Conservation (phyloP, 2,113 vertebrate species). For the Martes martes region DNA sequence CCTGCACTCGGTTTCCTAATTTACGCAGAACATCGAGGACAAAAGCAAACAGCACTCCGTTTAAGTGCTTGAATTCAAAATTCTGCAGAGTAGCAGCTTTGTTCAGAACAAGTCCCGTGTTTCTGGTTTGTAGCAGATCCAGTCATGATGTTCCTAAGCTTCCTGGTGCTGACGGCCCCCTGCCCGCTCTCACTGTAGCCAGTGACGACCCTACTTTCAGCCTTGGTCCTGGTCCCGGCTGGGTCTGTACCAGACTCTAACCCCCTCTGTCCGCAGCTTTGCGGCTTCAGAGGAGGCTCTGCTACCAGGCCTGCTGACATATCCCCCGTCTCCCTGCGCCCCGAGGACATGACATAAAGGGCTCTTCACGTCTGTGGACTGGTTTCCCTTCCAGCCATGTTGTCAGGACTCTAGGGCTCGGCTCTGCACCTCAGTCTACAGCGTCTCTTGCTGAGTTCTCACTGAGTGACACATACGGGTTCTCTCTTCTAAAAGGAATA, state of each 20-base stretch:
- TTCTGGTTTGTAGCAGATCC: neutral
- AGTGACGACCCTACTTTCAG: neutral
- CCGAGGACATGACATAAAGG: neutral
- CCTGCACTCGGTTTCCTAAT: neutral
- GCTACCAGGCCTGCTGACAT: neutral
- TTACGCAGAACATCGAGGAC: rapidly evolving
- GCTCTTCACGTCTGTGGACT: neutral
- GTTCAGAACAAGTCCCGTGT: neutral
- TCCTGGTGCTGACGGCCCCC: neutral
- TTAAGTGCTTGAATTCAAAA: neutral
- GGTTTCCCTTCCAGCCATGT: rapidly evolving
- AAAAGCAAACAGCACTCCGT: no score
- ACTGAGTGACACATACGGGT: rapidly evolving
- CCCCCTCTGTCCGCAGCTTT: no score
- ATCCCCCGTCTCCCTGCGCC: neutral
- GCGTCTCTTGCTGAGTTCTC: neutral
- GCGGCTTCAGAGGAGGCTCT: neutral
- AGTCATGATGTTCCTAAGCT: rapidly evolving
- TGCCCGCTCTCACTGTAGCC: rapidly evolving
- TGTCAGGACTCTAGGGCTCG: neutral
- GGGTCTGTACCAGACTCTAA: neutral
- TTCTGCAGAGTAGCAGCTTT: neutral
- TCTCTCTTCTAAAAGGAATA: neutral
- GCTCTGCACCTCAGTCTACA: rapidly evolving
- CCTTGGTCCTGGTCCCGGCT: no score